Base-by-base conservation (phyloP, 2,888 invertebrate genomes). In the Synergus umbraculus region DNA sequence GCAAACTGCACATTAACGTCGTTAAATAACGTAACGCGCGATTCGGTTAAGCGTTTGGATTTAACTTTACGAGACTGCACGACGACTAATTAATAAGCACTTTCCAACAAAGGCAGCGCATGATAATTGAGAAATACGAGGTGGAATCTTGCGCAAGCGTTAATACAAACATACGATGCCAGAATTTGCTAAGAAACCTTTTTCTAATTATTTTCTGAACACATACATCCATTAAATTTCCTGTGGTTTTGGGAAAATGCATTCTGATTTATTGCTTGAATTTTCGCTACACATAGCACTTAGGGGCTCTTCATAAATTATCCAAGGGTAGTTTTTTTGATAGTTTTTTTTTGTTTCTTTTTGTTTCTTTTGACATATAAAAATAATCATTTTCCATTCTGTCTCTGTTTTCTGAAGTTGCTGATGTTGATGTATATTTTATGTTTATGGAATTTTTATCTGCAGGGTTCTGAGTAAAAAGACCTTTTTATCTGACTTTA, bases 51-150 rank as follows among this genome's bases (percentile, higher is more conserved):
- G 69, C 69, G 69, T 69, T 69, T 69, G 29, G 69, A 69, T 49
- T 69, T 49, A 69, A 69, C 69, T 69, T 69, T 69, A 69, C 29
- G 69, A 69, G 69, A 49, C 49, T 69, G 49, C 69, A 46, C 69
- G 29, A 49, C 49, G 69, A 69, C 49, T 69, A 69, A 49, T 69
- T 69, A 69, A 69, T 69, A 69, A 69, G 69, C 69, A 69, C 69
- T 49, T 69, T 69, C 69, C 49, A 49, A 37, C 69, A 69, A 69
- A 69, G 69, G 69, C 69, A 69, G 46, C 22, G 29, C 44, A 67
- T 77, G 65, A 81, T 82, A 86, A 88, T 85, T 82, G 83, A 81
- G 83, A 87, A 85, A 83, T 81, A 85, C 77, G 83, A 81, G 82
- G 83, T 83, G 82, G 78, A 85, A 84, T 76, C 54, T 63, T 69